phyloP scores from a whole-genome alignment of 2,888 invertebrate genomes.

The Leistus spinibarbis region DNA sequence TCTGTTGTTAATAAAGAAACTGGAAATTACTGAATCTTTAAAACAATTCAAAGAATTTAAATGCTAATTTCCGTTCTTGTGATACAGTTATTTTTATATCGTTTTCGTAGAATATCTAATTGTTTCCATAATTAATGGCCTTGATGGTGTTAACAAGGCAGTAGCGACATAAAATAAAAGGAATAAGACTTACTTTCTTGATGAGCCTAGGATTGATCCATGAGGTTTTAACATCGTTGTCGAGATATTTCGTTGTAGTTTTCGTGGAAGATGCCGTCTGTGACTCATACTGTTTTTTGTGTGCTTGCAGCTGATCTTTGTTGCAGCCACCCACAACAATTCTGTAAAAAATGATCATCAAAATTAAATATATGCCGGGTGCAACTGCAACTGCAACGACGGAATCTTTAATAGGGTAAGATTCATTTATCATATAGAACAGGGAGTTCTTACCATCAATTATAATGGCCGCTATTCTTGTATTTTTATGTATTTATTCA shows the following conservation, averaged over 20 bases:
- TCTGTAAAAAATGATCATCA: conserved; percentile 30
- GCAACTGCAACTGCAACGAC: neutral
- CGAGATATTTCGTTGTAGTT: conserved; percentile 56
- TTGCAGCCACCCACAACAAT: conserved; percentile 42
- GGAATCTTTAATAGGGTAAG: neutral
- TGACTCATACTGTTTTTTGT: conserved; percentile 47
- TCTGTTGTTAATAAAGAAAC: too few species aligned
- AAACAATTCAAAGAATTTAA: too few species aligned
- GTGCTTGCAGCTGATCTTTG: conserved; percentile 45
- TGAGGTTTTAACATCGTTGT: conserved; percentile 64
- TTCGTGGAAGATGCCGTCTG: conserved; percentile 48
- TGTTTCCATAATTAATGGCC: neutral
- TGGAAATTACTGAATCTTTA: too few species aligned
- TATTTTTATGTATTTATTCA: too few species aligned
- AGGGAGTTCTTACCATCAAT: neutral
- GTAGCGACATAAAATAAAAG: too few species aligned
- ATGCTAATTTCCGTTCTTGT: too few species aligned
- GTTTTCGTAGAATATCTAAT: neutral
- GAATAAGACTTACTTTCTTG: conserved; percentile 60
- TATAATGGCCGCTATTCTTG: neutral
- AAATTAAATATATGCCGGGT: conserved; percentile 6
- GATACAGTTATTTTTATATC: neutral
- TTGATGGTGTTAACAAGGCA: neutral
- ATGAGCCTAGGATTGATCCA: conserved; percentile 66
- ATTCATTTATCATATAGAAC: neutral